phyloP scores from a whole-genome alignment of 2,113 vertebrate genomes.

The Pygoscelis adeliae region DNA sequence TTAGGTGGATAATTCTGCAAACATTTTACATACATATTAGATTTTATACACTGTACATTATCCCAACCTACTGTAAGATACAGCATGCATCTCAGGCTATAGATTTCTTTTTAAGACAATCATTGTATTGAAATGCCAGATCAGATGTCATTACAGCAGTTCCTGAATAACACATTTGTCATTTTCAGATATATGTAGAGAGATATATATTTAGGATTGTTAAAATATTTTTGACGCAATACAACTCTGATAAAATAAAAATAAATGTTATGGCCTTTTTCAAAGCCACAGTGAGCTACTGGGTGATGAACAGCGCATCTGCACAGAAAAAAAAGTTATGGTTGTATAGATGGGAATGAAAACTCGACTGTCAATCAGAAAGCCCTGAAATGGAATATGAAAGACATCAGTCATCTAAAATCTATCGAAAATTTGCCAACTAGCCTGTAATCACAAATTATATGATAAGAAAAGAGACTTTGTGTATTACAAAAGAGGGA shows the following conservation, averaged over 20 bases:
- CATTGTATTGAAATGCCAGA: not conserved
- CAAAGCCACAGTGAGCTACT: not conserved
- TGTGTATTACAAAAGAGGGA: not conserved
- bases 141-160: not conserved
- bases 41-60: not conserved
- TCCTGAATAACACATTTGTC: not conserved
- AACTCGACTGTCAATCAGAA: not conserved
- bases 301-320: not conserved
- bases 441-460: not conserved
- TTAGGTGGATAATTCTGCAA: not conserved
- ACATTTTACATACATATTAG: not conserved
- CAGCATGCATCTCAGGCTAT: not conserved
- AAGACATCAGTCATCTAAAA: not conserved
- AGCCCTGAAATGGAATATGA: not conserved
- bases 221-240: not conserved
- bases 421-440: not conserved
- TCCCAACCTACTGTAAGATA: not conserved
- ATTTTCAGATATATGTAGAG: not conserved
- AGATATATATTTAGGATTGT: not conserved
- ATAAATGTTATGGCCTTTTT: not conserved
- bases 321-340: not conserved
- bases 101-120: not conserved
- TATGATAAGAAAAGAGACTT: not conserved
- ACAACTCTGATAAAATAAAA: not conserved
- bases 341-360: not conserved